Evolutionary conservation across 2,797 vertebrate genomes (phyloP), one percentile per base, ranked within the genome.

Genomic region (Anabacerthia variegaticeps): DNA sequence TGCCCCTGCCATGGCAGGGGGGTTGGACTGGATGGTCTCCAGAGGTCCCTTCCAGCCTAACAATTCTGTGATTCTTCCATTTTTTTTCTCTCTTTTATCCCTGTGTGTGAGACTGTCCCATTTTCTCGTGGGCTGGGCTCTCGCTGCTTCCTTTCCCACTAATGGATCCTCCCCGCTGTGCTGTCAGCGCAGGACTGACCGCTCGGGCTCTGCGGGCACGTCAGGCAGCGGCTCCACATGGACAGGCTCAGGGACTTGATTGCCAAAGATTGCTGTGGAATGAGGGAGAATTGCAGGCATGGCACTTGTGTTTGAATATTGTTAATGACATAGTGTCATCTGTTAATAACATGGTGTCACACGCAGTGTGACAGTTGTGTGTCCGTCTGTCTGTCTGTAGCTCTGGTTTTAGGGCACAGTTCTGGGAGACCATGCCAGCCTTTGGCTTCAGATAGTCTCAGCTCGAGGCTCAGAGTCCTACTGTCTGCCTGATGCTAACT

Each of bases 251-350:
- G 82, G 78, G 71, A 14, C 24, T 36, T 74, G 58, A 67, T 76
- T 76, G 96, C 89, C 67, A 66, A 8, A 55, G 73, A 68, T 90
- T 52, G 55, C 87, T 26, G 1, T 11, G 28, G 89, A 96, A 55
- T 67, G 56, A 95, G 93, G 30, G 46, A 37, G 58, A 80, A 91
- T 86, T 56, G 46, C 83, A 44, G 93, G 46, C 89, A 90, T 36
- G 73, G 69, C 65, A 46, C 82, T 96, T 39, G 49, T 52, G 59
- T 90, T 72, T 52, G 90, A 91, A 16, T 54, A 21, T 88, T 85
- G 61, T 41, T 88, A 93, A 95, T 85, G 75, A 77, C 83, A 71
- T 1, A 56, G 68, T 89, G 93, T 55, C 69, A 22, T 83, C 79
- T 72, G 51, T 87, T 92, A 94, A 88, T 92, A 77, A 74, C 58